A percentile compares a stretch with the other conserved stretches of the same genome.
Conservation (phyloP, 2,797 vertebrate species). For the Setipinna tenuifilis region DNA sequence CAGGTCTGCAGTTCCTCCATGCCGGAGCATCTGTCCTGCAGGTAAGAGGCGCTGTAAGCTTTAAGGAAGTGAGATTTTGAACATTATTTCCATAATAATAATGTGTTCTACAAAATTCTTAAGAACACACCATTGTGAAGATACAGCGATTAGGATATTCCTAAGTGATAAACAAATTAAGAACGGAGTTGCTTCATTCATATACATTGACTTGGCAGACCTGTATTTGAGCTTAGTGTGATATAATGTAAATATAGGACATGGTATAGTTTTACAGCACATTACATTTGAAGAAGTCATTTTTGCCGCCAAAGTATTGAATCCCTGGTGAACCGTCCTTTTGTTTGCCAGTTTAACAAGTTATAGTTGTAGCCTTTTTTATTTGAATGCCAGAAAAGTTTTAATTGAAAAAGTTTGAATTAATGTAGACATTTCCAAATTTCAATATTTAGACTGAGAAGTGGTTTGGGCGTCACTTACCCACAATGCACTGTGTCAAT, state of each 20-base stretch:
- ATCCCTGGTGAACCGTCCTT: slow-evolving; percentile 11
- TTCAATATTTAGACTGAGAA: slow-evolving; percentile 60
- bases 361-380: not conserved
- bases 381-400: slow-evolving; percentile 44
- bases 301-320: not conserved
- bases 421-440: slow-evolving; percentile 57
- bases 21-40: slow-evolving; percentile 89
- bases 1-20: slow-evolving; percentile 90
- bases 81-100: no score
- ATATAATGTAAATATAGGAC: not conserved
- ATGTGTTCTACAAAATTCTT: no score
- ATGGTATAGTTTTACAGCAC: not conserved
- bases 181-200: not conserved
- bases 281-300: not conserved
- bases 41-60: slow-evolving; percentile 65
- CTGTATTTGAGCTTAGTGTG: not conserved
- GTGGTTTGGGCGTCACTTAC: slow-evolving; percentile 62
- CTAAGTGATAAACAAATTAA: not conserved
- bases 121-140: no score
- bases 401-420: slow-evolving; percentile 52
- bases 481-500: slow-evolving; percentile 56
- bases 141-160: no score
- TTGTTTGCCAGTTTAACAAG: not conserved
- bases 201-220: not conserved
- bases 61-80: no score